phyloP scores from a whole-genome alignment of 2,888 invertebrate species.

The Archips xylosteana region DNA sequence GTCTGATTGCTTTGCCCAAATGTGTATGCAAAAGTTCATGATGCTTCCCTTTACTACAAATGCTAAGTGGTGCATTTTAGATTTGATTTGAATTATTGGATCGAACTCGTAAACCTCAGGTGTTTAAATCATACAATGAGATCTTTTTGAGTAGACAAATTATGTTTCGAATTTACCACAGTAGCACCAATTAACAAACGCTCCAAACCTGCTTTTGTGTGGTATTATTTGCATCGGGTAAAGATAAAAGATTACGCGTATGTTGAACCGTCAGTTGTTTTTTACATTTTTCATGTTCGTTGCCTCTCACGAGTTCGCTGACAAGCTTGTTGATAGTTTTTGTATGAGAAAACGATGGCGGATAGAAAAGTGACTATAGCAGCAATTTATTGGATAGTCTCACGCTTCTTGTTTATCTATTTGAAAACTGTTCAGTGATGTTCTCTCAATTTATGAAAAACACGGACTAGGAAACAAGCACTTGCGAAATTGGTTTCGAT shows the following conservation, averaged over 20 bases:
- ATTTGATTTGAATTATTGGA: not conserved
- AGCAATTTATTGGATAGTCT: constrained; percentile 42
- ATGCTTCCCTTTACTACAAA: not conserved
- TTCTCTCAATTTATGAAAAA: constrained; percentile 30
- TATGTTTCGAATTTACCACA: not conserved
- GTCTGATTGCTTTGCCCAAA: no score
- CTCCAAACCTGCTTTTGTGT: not conserved
- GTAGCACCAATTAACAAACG: constrained; percentile 1
- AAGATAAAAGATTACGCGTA: constrained; percentile 35
- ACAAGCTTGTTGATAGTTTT: constrained; percentile 48
- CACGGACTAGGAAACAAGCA: not conserved
- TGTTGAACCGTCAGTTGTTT: constrained; percentile 32
- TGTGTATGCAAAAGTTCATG: not conserved
- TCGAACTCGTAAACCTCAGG: not conserved
- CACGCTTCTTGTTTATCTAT: constrained; percentile 43
- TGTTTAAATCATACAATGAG: not conserved
- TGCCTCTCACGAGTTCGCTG: constrained; percentile 40
- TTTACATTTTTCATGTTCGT: constrained; percentile 31
- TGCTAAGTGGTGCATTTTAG: not conserved
- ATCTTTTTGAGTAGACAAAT: not conserved
- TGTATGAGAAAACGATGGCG: constrained; percentile 48
- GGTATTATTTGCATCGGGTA: constrained; percentile 17
- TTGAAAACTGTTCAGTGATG: constrained; percentile 30
- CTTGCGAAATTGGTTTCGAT: not conserved
- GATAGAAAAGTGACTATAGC: constrained; percentile 50